A percentile compares a stretch with the other conserved stretches of the same genome.
Conservation (phyloP, 2,797 vertebrate species). For the Hoplostethus atlanticus region DNA sequence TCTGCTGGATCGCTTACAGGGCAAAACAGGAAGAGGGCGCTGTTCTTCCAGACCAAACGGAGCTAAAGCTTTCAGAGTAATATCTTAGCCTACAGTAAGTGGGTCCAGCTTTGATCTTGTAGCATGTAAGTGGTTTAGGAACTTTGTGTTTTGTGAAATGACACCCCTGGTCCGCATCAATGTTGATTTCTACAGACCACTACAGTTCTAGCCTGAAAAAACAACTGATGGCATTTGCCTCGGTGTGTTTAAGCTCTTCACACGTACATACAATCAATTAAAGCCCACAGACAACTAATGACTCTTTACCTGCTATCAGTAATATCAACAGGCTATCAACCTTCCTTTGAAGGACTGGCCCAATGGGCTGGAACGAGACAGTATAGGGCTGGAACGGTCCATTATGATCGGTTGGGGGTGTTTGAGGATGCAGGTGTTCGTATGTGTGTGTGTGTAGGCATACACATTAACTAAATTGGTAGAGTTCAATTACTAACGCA, state of each 20-base stretch:
- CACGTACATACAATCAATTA: background rate
- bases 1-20: too few species aligned
- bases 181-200: too few species aligned
- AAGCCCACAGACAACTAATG: background rate
- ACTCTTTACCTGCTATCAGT: slow-evolving; percentile 6
- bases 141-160: too few species aligned
- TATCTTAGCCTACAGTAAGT: too few species aligned
- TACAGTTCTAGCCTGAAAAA: too few species aligned
- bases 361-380: background rate
- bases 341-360: slow-evolving; percentile 15
- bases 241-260: background rate
- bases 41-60: too few species aligned
- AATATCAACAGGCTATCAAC: slow-evolving; percentile 6
- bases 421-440: slow-evolving; percentile 25
- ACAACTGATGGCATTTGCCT: too few species aligned
- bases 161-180: too few species aligned
- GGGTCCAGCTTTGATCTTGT: too few species aligned
- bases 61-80: too few species aligned
- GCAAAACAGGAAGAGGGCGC: too few species aligned
- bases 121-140: too few species aligned
- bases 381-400: slow-evolving; percentile 15
- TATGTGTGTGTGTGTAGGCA: background rate
- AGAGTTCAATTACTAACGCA: slow-evolving; percentile 14
- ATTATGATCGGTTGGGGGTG: slow-evolving; percentile 5
- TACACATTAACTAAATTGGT: background rate